Evolutionary conservation across 23 tunicate species (phyloP).

Genomic region (Ascidia mentula): DNA sequence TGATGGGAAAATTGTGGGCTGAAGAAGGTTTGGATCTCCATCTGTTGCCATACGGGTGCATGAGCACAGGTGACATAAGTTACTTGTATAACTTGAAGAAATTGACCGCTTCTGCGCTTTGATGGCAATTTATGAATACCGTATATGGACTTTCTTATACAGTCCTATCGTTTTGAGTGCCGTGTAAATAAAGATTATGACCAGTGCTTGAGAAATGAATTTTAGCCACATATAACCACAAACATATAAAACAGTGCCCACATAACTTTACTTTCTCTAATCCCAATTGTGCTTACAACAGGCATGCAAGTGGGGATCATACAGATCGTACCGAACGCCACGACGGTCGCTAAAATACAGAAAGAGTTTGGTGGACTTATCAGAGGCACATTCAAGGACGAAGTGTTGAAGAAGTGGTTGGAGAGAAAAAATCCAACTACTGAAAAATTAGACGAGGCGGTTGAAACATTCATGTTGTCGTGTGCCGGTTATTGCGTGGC

Average conservation of each 20-base stretch:
- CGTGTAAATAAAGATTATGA: too few relatives aligned
- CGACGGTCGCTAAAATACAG: slow-evolving; percentile 82
- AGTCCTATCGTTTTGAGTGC: too few relatives aligned
- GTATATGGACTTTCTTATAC: too few relatives aligned
- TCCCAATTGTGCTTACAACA: background rate
- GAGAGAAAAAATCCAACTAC: slow-evolving; percentile 61
- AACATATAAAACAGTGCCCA: too few relatives aligned
- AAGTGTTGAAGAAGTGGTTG: slow-evolving; percentile 88
- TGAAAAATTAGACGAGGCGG: slow-evolving; percentile 48
- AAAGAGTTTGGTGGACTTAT: slow-evolving; percentile 80
- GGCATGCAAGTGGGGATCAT: slow-evolving; percentile 76
- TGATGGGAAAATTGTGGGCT: slow-evolving; percentile 83
- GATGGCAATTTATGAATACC: too few relatives aligned
- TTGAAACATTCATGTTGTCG: slow-evolving; percentile 66
- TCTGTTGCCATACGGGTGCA: slow-evolving; percentile 88
- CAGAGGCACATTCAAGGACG: slow-evolving; percentile 82
- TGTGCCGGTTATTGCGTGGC: slow-evolving; percentile 98
- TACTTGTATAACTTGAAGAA: too few relatives aligned
- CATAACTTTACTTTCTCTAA: background rate
- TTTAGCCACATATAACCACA: too few relatives aligned
- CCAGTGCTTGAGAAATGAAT: too few relatives aligned
- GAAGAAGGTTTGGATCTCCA: slow-evolving; percentile 86
- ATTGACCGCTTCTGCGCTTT: too few relatives aligned
- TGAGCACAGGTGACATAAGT: slow-evolving; percentile 98
- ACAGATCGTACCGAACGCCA: slow-evolving; percentile 76